A percentile compares a stretch with the other conserved stretches of the same genome.
Conservation (phyloP, 2,797 vertebrate genomes). For the Borostomias antarcticus region DNA sequence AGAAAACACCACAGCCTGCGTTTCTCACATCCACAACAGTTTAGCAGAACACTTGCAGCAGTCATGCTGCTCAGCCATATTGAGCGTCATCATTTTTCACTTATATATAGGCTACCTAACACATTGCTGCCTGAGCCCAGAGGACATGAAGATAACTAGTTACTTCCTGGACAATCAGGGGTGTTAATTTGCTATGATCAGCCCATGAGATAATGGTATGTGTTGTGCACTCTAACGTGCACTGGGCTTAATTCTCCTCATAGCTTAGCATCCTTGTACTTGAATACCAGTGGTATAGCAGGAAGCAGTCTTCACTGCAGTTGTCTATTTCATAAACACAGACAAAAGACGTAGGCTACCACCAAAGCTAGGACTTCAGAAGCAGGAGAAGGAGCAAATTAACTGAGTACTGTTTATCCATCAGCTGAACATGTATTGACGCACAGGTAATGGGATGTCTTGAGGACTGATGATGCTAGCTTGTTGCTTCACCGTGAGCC, state of each 20-base stretch:
- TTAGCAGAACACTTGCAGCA: conserved; percentile 40
- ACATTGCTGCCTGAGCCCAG: conserved; percentile 3
- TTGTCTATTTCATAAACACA: conserved; percentile 9
- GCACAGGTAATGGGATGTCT: conserved; percentile 70
- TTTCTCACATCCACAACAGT: conserved; percentile 34
- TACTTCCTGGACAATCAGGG: conserved; percentile 30
- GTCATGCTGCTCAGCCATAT: too few species aligned
- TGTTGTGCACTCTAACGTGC: conserved; percentile 19
- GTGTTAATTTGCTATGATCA: conserved; percentile 43
- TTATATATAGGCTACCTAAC: conserved; percentile 13
- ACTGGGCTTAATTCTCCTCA: background rate
- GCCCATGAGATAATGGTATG: conserved; percentile 31
- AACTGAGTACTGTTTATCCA: conserved; percentile 59
- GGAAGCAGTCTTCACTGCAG: conserved; percentile 22
- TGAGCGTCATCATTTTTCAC: too few species aligned
- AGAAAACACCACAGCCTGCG: conserved; percentile 30
- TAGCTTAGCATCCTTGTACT: background rate
- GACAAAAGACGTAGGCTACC: background rate
- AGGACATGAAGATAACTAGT: background rate
- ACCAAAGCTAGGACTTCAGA: background rate
- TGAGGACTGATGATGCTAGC: conserved; percentile 65
- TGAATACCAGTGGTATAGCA: background rate
- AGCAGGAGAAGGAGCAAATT: conserved; percentile 36
- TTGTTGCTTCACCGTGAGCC: conserved; percentile 51
- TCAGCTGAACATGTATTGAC: conserved; percentile 69